Conservation (phyloP, 2,888 invertebrate species). For the Leptopterna dolabrata region DNA sequence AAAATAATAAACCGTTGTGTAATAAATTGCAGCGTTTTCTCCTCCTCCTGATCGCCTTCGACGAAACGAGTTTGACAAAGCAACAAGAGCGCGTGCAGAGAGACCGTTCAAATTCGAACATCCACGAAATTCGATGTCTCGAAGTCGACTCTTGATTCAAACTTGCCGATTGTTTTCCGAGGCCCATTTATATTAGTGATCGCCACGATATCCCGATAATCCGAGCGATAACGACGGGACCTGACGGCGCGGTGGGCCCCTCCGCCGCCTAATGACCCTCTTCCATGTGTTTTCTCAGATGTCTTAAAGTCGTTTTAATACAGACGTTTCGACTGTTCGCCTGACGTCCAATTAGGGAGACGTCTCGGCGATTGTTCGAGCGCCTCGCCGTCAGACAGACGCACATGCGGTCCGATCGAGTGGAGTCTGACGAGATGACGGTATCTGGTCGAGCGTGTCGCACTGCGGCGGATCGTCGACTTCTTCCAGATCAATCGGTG, state of each 20-base stretch:
- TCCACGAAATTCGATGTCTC: no score
- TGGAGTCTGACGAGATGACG: neutral
- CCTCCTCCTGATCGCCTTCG: no score
- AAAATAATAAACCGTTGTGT: no score
- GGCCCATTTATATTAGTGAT: neutral
- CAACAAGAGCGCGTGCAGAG: no score
- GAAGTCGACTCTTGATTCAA: no score
- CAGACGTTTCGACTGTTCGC: neutral
- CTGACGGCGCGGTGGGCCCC: neutral
- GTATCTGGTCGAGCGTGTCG: no score
- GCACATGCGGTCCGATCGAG: neutral
- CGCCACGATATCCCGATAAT: neutral
- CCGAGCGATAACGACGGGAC: slow-evolving; percentile 15
- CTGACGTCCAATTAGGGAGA: neutral
- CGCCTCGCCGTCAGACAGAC: neutral
- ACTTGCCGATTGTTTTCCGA: no score
- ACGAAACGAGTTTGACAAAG: no score
- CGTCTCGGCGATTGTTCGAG: neutral
- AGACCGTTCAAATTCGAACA: no score
- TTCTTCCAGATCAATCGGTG: no score
- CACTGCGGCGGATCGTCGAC: neutral
- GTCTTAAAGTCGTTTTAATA: neutral
- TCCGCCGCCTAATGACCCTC: neutral
- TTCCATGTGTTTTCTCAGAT: neutral
- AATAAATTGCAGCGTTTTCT: no score